phyloP scores from a whole-genome alignment of 53 echinoderm and acorn worm genomes.

The Actinopyga echinites region DNA sequence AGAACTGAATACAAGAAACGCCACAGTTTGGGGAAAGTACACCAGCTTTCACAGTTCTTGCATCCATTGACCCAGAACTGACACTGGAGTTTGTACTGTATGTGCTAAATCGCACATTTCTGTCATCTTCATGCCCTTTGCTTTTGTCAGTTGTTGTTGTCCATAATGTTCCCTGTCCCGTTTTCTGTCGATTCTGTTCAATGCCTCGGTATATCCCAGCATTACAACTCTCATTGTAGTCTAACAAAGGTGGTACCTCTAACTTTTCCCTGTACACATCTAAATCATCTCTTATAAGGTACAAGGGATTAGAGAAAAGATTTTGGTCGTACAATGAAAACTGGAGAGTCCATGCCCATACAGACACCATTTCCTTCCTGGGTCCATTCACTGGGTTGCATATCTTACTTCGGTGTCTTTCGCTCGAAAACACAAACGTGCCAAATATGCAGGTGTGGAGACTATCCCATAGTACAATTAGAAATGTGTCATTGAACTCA shows the following conservation, averaged over 20 bases:
- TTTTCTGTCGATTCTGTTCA: constrained; percentile 33
- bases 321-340: constrained; percentile 87
- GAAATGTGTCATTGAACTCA: constrained; percentile 97
- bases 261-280: constrained; percentile 42
- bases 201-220: constrained; percentile 74
- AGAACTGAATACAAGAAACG: constrained; percentile 80
- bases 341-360: constrained; percentile 98
- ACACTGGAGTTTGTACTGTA: constrained; percentile 70
- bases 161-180: not conserved
- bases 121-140: constrained; percentile 20
- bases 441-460: constrained; percentile 89
- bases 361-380: constrained; percentile 74
- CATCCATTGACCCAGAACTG: constrained; percentile 40
- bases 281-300: constrained; percentile 68
- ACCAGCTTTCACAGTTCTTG: constrained; percentile 48
- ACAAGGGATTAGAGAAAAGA: constrained; percentile 94
- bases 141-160: not conserved
- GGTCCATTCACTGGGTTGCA: constrained; percentile 48
- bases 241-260: constrained; percentile 33
- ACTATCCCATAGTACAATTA: constrained; percentile 96
- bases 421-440: constrained; percentile 91
- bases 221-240: constrained; percentile 81
- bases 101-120: constrained; percentile 55
- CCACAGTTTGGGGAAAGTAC: constrained; percentile 67
- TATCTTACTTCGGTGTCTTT: constrained; percentile 72